Conservation (phyloP, 2,113 vertebrate species). For the Protomyctophum bolini region DNA sequence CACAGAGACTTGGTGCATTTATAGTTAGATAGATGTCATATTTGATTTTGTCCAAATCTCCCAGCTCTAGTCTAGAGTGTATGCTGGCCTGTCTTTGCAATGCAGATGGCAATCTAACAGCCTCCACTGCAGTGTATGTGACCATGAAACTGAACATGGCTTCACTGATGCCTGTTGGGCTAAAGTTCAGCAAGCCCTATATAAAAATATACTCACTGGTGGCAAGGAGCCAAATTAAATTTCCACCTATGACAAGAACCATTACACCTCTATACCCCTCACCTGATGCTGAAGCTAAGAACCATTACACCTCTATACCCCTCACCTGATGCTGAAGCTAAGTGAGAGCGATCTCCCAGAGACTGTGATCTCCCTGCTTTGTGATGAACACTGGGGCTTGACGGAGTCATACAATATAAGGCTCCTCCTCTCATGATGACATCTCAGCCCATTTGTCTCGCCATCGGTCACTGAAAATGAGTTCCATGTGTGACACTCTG, state of each 20-base stretch:
- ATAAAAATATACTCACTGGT: constrained; percentile 27
- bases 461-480: constrained; percentile 69
- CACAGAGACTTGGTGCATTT: too few relatives aligned
- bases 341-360: constrained; percentile 8
- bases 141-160: not conserved
- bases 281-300: constrained; percentile 24
- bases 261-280: constrained; percentile 5
- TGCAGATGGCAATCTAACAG: too few relatives aligned
- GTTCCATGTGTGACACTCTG: constrained; percentile 58
- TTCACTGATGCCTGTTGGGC: not conserved
- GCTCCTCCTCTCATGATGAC: constrained; percentile 49
- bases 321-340: constrained; percentile 31
- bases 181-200: constrained; percentile 36
- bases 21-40: too few relatives aligned
- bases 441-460: constrained; percentile 67
- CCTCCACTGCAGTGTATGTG: not conserved
- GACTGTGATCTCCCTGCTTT: constrained; percentile 33
- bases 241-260: constrained; percentile 27
- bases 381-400: constrained; percentile 54
- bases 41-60: too few relatives aligned
- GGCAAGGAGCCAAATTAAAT: constrained; percentile 49
- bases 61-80: too few relatives aligned
- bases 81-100: too few relatives aligned
- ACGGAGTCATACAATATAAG: not conserved
- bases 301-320: constrained; percentile 1